phyloP scores from a whole-genome alignment of 1,140 invertebrate species.

The Drosophila neocordata region DNA sequence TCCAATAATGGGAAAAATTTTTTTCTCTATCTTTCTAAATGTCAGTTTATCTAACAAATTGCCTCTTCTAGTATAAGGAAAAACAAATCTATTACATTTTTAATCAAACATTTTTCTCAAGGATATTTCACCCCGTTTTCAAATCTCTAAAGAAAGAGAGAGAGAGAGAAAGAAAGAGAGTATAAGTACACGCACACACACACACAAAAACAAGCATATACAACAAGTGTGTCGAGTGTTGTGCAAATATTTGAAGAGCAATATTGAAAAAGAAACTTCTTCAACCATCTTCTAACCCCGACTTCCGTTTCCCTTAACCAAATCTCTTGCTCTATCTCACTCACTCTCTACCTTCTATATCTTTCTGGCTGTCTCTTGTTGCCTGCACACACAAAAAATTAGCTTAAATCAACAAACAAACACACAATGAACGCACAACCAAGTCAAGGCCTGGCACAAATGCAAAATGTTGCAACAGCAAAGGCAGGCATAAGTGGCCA shows the following conservation, averaged over 20 bases:
- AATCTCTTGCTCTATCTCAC: not conserved
- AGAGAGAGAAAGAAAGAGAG: not conserved
- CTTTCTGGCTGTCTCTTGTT: not conserved
- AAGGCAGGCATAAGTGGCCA: not conserved
- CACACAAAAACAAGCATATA: conserved; percentile 11
- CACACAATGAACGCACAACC: conserved; percentile 30
- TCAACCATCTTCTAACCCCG: not conserved
- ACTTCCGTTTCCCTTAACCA: not conserved
- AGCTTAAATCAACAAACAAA: conserved; percentile 63
- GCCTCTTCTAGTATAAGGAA: not conserved
- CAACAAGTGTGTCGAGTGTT: conserved; percentile 67
- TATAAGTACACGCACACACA: not conserved
- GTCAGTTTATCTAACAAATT: not conserved
- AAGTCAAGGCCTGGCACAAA: conserved; percentile 45
- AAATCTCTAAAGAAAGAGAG: not conserved
- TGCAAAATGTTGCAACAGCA: conserved; percentile 35
- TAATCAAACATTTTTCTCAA: conserved; percentile 3
- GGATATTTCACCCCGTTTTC: conserved; percentile 4
- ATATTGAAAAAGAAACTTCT: conserved; percentile 42
- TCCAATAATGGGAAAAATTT: not conserved
- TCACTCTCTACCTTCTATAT: conserved; percentile 7
- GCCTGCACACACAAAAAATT: conserved; percentile 40
- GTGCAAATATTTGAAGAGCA: conserved; percentile 60
- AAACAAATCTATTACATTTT: conserved; percentile 8
- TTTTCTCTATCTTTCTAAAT: not conserved